A percentile compares a stretch with the other conserved stretches of the same genome.
Conservation (phyloP, 2,888 invertebrate species). For the Caenorhabditis sp. region DNA sequence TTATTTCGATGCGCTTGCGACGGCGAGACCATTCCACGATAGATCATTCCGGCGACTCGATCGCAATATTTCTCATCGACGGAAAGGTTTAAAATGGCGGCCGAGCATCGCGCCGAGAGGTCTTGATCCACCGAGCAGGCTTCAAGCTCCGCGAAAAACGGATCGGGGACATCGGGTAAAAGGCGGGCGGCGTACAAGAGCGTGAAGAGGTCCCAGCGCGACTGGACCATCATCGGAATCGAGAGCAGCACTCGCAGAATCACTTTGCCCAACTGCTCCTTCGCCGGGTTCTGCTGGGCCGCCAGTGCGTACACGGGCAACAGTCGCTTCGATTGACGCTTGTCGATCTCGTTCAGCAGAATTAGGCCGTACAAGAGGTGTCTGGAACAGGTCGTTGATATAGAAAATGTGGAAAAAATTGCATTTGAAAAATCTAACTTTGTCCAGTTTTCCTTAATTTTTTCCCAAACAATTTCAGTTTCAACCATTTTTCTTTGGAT, state of each 20-base stretch:
- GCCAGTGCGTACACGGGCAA: too few species aligned
- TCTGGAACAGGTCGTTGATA: too few species aligned
- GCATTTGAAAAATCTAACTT: too few species aligned
- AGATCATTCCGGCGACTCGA: constrained; percentile 15
- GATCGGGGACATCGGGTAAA: neutral
- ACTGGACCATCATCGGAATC: neutral
- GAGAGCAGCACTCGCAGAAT: neutral
- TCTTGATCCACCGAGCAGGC: constrained; percentile 30
- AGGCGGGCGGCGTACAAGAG: neutral
- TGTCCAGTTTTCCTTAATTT: too few species aligned
- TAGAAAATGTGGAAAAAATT: too few species aligned
- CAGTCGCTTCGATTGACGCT: too few species aligned
- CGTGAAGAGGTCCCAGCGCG: neutral
- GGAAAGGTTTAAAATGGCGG: constrained; percentile 13
- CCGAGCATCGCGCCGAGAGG: constrained; percentile 22
- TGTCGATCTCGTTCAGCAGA: constrained; percentile 20
- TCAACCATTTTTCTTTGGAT: neutral
- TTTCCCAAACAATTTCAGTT: too few species aligned
- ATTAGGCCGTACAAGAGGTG: constrained; percentile 17
- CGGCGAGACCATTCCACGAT: constrained; percentile 22
- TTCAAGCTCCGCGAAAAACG: neutral
- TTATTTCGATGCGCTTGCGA: constrained; percentile 20
- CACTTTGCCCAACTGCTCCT: too few species aligned
- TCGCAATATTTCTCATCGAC: neutral
- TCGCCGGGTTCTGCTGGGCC: too few species aligned